Percentiles rank a stretch among this genome's conserved stretches.
These are phyloP conservation scores for Diachasmimorpha longicaudata DNA, from an alignment of 1,140 invertebrate genomes.

Conservation along the genomic window DNA sequence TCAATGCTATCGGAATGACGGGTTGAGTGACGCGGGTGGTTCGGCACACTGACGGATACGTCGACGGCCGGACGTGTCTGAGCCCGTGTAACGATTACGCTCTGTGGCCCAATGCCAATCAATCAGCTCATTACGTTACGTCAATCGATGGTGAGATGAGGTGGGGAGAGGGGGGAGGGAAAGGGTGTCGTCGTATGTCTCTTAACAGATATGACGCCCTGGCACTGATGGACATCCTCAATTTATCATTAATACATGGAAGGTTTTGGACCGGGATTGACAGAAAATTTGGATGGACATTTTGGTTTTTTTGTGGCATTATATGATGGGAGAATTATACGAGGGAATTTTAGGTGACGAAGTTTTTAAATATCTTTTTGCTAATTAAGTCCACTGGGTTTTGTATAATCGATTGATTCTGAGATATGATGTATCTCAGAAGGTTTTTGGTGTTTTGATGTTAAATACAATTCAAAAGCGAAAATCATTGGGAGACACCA, in stretches of 20 bases:
- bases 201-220: not conserved
- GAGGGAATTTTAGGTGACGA: too few relatives aligned
- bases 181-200: slow-evolving; percentile 23
- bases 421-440: too few relatives aligned
- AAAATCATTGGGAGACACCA: too few relatives aligned
- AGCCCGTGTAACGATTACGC: slow-evolving; percentile 51
- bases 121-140: slow-evolving; percentile 52
- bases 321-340: too few relatives aligned
- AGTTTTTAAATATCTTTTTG: too few relatives aligned
- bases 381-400: too few relatives aligned
- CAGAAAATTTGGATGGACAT: not conserved
- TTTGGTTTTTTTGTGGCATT: too few relatives aligned
- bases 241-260: not conserved
- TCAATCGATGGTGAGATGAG: slow-evolving; percentile 30
- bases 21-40: slow-evolving; percentile 40
- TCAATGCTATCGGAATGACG: slow-evolving; percentile 29
- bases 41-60: slow-evolving; percentile 16
- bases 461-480: too few relatives aligned
- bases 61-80: slow-evolving; percentile 34
- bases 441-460: too few relatives aligned
- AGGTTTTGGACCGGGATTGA: not conserved
- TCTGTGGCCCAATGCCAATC: slow-evolving; percentile 49
- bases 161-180: not conserved
- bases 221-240: not conserved
- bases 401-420: too few relatives aligned